Percentiles rank a stretch among this genome's conserved stretches.
These are phyloP conservation scores for Spheniscus humboldti DNA, from an alignment of 2,797 vertebrate species.

Conservation along the genomic window DNA sequence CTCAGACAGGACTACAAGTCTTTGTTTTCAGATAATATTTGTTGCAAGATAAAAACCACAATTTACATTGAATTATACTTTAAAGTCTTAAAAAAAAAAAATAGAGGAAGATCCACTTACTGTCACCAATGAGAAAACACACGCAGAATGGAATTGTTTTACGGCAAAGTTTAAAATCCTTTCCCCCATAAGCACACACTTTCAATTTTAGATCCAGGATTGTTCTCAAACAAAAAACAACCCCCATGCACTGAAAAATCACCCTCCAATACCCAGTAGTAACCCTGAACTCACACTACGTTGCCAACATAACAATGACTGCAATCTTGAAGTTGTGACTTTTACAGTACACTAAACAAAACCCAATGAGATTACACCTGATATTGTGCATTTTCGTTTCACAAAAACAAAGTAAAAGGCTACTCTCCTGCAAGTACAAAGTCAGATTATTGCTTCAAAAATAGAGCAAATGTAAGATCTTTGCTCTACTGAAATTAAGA, in stretches of 20 bases:
- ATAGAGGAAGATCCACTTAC: not conserved
- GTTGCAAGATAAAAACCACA: not conserved
- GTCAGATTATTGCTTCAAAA: not conserved
- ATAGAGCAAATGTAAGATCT: not conserved
- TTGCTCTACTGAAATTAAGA: not conserved
- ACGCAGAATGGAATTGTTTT: not conserved
- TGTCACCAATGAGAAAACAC: not conserved
- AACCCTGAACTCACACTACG: not conserved
- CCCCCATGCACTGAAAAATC: not conserved
- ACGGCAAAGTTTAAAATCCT: not conserved
- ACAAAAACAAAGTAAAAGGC: not conserved
- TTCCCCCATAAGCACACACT: not conserved
- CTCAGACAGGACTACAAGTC: not conserved
- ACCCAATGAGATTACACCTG: not conserved
- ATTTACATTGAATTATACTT: not conserved
- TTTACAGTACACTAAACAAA: not conserved
- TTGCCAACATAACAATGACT: not conserved
- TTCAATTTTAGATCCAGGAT: not conserved
- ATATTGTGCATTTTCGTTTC: not conserved
- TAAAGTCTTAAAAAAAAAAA: not conserved
- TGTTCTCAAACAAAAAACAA: not conserved
- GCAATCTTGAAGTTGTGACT: not conserved
- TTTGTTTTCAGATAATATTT: not conserved
- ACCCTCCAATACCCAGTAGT: not conserved
- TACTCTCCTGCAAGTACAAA: not conserved